Conservation (phyloP, 1,140 invertebrate genomes). For the Sipha flava region DNA sequence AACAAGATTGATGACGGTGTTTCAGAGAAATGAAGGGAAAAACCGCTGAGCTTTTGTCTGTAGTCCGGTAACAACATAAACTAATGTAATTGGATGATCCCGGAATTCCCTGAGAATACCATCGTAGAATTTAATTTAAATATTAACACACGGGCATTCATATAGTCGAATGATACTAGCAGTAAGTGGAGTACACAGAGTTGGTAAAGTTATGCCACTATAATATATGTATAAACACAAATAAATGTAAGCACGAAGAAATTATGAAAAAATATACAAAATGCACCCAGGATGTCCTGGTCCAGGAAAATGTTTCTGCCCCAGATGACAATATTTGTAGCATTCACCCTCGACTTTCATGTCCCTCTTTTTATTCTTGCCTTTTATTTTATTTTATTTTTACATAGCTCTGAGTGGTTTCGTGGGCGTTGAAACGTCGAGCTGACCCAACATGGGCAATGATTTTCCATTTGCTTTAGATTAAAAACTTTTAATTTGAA, state of each 20-base stretch:
- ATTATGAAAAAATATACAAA: conserved; percentile 9
- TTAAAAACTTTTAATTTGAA: conserved; percentile 2
- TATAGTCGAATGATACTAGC: conserved; percentile 9
- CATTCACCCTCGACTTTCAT: not conserved
- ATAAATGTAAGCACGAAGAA: too few species aligned
- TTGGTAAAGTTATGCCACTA: too few species aligned
- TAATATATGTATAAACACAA: too few species aligned
- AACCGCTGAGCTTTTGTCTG: conserved; percentile 19
- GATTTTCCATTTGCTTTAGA: not conserved
- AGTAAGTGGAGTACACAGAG: not conserved
- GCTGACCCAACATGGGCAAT: not conserved
- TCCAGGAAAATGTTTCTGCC: not conserved
- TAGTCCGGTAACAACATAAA: conserved; percentile 12
- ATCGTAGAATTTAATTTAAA: conserved; percentile 27
- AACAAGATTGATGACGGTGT: conserved; percentile 31
- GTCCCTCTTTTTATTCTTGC: not conserved
- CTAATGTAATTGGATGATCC: conserved; percentile 32
- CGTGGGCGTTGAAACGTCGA: not conserved
- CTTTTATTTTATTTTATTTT: not conserved
- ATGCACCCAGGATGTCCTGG: not conserved
- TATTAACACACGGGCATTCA: conserved; percentile 13
- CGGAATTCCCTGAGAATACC: not conserved
- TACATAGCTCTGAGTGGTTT: not conserved
- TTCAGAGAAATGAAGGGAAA: conserved; percentile 28
- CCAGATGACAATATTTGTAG: not conserved